phyloP scores from a whole-genome alignment of 2,113 vertebrate genomes.

The Aegotheles bennettii region DNA sequence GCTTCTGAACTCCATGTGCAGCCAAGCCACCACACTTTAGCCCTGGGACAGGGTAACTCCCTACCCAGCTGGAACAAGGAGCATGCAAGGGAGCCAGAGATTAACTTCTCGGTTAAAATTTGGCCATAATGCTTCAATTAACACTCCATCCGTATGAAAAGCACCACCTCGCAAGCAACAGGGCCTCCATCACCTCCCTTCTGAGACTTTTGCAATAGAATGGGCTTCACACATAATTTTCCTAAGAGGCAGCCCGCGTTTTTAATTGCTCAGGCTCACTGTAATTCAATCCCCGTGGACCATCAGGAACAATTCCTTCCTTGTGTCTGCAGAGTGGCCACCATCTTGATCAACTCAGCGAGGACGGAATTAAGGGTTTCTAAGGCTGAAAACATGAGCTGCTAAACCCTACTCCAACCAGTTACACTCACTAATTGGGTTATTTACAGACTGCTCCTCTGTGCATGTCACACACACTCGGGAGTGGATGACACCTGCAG shows the following conservation, averaged over 20 bases:
- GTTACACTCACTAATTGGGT: background rate
- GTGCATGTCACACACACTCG: accelerated
- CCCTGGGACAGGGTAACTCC: background rate
- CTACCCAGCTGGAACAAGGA: background rate
- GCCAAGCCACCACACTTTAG: background rate
- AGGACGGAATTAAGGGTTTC: background rate
- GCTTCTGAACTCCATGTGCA: background rate
- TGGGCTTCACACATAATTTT: background rate
- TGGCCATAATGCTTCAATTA: background rate
- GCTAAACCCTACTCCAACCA: background rate
- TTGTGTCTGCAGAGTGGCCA: background rate
- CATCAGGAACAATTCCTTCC: background rate
- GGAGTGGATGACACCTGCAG: background rate
- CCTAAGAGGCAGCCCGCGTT: background rate
- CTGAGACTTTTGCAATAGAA: background rate
- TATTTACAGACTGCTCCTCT: background rate
- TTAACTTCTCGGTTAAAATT: background rate
- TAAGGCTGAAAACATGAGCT: background rate
- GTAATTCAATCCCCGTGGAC: background rate
- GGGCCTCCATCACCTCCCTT: background rate
- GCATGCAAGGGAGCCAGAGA: background rate
- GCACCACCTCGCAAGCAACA: background rate
- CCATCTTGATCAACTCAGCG: background rate
- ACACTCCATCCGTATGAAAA: background rate
- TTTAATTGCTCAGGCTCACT: background rate